Percentiles rank a stretch among this genome's conserved stretches.
phyloP scores from a whole-genome alignment of 2,113 vertebrate species.

The Dasyprocta punctata region DNA sequence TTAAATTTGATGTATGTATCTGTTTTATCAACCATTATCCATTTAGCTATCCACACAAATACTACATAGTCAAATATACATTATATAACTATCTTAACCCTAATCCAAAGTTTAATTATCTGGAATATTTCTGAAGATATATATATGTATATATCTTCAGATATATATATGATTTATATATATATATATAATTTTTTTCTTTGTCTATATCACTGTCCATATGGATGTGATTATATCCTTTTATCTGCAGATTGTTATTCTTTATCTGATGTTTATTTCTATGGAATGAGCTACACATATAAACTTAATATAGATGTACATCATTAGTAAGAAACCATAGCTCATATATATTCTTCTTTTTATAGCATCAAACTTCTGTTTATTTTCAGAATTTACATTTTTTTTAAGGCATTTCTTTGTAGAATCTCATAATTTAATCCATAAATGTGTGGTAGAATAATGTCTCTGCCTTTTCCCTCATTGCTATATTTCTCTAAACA shows the following conservation, averaged over 20 bases:
- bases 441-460: slow-evolving; percentile 61
- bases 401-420: neutral
- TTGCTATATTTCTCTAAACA: slow-evolving; percentile 64
- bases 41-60: neutral
- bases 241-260: neutral
- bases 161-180: neutral
- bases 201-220: neutral
- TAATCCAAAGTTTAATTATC: slow-evolving; percentile 27
- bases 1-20: neutral
- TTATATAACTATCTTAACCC: neutral
- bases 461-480: slow-evolving; percentile 50
- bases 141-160: neutral
- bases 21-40: neutral
- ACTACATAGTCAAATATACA: neutral
- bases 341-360: neutral
- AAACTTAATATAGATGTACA: neutral
- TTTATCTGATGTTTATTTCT: slow-evolving; percentile 26
- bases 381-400: slow-evolving; percentile 37
- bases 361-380: neutral
- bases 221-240: neutral
- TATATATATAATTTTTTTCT: neutral
- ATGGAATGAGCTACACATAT: neutral
- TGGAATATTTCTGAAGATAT: neutral
- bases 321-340: neutral
- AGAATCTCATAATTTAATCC: slow-evolving; percentile 29